These are phyloP conservation scores for Phlogophora meticulosa DNA, from an alignment of 2,888 invertebrate species.

Conservation along the genomic window DNA sequence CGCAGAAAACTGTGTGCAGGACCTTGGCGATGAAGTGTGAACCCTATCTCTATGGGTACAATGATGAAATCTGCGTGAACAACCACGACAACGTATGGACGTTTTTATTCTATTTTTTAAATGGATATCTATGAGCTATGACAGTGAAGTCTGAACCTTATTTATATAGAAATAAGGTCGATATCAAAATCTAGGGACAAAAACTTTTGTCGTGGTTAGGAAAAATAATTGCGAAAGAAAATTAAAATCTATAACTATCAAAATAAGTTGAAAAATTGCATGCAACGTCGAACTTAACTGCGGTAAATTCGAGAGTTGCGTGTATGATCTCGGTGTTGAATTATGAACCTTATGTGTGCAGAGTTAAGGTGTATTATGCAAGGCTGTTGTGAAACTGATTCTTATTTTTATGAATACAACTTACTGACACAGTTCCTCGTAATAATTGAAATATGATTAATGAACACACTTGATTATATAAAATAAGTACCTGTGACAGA, in stretches of 20 bases:
- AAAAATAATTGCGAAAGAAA: constrained; percentile 31
- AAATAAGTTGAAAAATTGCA: constrained; percentile 22
- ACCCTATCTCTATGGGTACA: constrained; percentile 10
- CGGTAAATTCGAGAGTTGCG: not conserved
- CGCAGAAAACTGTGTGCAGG: constrained; percentile 96
- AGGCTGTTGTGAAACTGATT: constrained; percentile 33
- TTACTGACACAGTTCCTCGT: constrained; percentile 45
- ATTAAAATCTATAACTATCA: constrained; percentile 16
- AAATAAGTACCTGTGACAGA: no score
- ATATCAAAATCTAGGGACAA: constrained; percentile 24
- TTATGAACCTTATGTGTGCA: constrained; percentile 45
- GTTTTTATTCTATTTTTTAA: constrained; percentile 15
- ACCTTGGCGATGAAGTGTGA: constrained; percentile 93
- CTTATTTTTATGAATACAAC: constrained; percentile 29
- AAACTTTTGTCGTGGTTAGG: constrained; percentile 19
- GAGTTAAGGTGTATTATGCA: constrained; percentile 16
- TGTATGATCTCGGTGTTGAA: constrained; percentile 51
- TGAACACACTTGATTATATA: not conserved
- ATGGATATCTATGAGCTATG: constrained; percentile 30
- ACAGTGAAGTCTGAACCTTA: constrained; percentile 54
- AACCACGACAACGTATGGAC: constrained; percentile 23
- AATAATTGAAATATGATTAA: constrained; percentile 23
- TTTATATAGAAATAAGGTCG: constrained; percentile 22
- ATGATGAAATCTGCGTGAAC: constrained; percentile 33
- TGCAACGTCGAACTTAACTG: constrained; percentile 12